Conservation (phyloP, 2,888 invertebrate species). For the Physocephala rufipes region DNA sequence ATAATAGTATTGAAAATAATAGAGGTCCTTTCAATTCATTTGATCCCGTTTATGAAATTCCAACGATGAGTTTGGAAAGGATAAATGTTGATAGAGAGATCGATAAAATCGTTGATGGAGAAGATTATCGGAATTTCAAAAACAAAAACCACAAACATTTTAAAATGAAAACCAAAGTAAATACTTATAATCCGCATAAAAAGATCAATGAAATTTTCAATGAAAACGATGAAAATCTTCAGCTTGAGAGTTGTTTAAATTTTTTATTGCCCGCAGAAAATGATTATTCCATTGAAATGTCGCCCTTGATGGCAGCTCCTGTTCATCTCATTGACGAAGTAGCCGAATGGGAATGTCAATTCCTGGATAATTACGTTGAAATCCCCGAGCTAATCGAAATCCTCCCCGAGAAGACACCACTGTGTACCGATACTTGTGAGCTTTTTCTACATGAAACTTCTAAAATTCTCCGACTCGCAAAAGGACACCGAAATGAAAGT, state of each 20-base stretch:
- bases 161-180: background rate
- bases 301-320: background rate
- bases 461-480: slow-evolving; percentile 57
- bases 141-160: slow-evolving; percentile 1
- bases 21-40: background rate
- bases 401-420: slow-evolving; percentile 69
- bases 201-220: background rate
- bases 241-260: slow-evolving; percentile 45
- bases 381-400: slow-evolving; percentile 61
- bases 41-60: background rate
- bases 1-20: background rate
- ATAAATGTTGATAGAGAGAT: background rate
- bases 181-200: background rate
- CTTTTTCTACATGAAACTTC: slow-evolving; percentile 67
- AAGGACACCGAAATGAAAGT: slow-evolving; percentile 22
- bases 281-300: background rate
- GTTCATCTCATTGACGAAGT: slow-evolving; percentile 47
- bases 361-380: slow-evolving; percentile 62
- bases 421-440: slow-evolving; percentile 70
- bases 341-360: slow-evolving; percentile 61
- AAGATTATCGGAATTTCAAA: background rate
- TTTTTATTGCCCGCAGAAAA: slow-evolving; percentile 40
- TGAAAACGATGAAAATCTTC: background rate
- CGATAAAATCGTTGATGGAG: background rate
- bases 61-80: too few relatives aligned